Evolutionary conservation across 2,888 invertebrate species (phyloP).

Genomic region (Schizotus pectinicornis): DNA sequence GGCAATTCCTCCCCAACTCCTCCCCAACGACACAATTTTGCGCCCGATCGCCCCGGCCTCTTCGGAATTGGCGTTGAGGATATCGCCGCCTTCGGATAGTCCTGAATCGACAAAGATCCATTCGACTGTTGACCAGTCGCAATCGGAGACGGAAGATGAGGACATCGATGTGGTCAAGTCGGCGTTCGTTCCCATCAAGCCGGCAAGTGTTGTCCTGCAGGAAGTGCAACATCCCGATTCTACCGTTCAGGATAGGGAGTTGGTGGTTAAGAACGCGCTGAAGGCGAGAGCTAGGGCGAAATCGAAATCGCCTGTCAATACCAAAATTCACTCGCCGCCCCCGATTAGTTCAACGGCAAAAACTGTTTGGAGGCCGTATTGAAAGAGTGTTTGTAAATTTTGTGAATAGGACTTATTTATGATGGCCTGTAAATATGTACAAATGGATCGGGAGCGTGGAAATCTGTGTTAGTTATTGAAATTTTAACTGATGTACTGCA

Average conservation of each 20-base stretch:
- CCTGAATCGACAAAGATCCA: conserved; percentile 66
- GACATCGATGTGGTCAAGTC: conserved; percentile 79
- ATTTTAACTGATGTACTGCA: conserved; percentile 49
- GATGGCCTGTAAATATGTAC: conserved; percentile 29
- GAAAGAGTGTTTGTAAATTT: conserved; percentile 42
- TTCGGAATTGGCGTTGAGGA: conserved; percentile 45
- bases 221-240: conserved; percentile 66
- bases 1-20: conserved; percentile 29
- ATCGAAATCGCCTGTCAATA: conserved; percentile 56
- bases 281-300: conserved; percentile 59
- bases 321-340: conserved; percentile 60
- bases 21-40: conserved; percentile 41
- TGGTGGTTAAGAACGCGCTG: conserved; percentile 60
- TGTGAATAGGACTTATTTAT: conserved; percentile 21
- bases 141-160: conserved; percentile 68
- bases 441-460: conserved; percentile 3
- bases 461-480: conserved; percentile 46
- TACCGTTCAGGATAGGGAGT: conserved; percentile 62
- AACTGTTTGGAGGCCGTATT: conserved; percentile 79
- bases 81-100: conserved; percentile 65
- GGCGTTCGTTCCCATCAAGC: conserved; percentile 73
- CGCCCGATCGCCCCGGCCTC: too few relatives aligned
- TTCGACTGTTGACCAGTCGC: conserved; percentile 67
- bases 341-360: conserved; percentile 66
- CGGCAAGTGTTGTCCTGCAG: conserved; percentile 65